Conservation (phyloP, 2,797 vertebrate genomes). For the Pagetopsis macropterus region DNA sequence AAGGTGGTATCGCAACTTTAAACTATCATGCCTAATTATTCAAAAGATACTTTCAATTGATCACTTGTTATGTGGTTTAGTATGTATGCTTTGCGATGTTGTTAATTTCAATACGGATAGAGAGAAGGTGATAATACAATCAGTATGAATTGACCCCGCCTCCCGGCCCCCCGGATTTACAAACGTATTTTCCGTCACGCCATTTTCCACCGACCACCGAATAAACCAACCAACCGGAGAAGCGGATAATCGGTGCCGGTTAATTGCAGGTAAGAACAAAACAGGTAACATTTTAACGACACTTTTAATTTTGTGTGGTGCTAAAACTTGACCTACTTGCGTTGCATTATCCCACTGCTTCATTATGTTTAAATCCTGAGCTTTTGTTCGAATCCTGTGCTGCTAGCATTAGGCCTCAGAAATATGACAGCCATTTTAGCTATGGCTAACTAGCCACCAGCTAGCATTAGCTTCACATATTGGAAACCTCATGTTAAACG, state of each 20-base stretch:
- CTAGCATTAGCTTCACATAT: not conserved
- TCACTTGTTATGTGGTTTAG: too few relatives aligned
- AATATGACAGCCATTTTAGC: conserved; percentile 75
- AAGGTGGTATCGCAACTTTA: not conserved
- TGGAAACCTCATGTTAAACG: not conserved
- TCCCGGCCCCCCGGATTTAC: not conserved
- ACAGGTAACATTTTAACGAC: conserved; percentile 29
- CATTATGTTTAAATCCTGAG: not conserved
- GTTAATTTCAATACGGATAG: accelerated
- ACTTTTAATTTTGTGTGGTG: accelerated
- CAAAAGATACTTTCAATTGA: too few relatives aligned
- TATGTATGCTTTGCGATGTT: not conserved
- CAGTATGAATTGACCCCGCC: not conserved
- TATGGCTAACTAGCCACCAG: not conserved
- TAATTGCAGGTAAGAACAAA: not conserved
- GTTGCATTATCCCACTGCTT: accelerated
- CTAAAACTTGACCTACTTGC: accelerated
- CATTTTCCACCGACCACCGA: conserved; percentile 70
- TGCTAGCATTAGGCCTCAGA: conserved; percentile 48
- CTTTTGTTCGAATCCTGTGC: conserved; percentile 3
- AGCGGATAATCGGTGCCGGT: not conserved
- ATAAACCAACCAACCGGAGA: not conserved
- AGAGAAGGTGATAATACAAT: too few relatives aligned
- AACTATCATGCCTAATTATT: not conserved
- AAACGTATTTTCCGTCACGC: conserved; percentile 51